These are phyloP conservation scores for Nemotelus nigrinus DNA, from an alignment of 2,888 invertebrate species.

Conservation along the genomic window DNA sequence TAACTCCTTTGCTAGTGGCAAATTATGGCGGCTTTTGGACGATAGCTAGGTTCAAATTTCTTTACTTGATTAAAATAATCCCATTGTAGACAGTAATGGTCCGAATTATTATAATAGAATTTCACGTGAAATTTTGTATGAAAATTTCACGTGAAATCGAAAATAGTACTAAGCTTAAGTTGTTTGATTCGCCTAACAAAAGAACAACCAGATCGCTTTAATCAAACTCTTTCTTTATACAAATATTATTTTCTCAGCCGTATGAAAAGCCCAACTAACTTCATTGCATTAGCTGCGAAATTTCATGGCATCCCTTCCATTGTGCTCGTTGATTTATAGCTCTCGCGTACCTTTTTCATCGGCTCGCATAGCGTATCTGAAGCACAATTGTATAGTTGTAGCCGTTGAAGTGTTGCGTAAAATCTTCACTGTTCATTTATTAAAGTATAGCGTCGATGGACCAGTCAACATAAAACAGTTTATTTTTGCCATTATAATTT, in stretches of 20 bases:
- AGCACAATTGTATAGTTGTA: not conserved
- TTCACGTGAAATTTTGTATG: no score
- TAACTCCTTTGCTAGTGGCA: no score
- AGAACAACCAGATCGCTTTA: not conserved
- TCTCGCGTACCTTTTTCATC: conserved; percentile 1
- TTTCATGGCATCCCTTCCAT: conserved; percentile 2
- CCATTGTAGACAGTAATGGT: no score
- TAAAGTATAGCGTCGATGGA: not conserved
- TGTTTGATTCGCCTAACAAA: no score
- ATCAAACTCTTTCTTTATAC: not conserved
- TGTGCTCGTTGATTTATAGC: conserved; percentile 5
- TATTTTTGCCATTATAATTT: conserved; percentile 35
- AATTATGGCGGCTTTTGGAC: no score
- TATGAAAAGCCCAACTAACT: not conserved
- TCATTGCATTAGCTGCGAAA: not conserved
- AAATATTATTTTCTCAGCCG: not conserved
- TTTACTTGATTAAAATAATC: no score
- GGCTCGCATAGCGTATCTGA: not conserved
- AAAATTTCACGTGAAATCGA: no score
- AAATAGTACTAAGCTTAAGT: no score
- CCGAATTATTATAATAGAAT: no score
- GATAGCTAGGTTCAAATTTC: no score
- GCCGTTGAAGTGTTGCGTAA: no score
- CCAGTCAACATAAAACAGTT: conserved; percentile 40
- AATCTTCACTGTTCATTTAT: no score